These are phyloP conservation scores for Brenthis ino DNA, from an alignment of 2,888 invertebrate species.

Conservation along the genomic window DNA sequence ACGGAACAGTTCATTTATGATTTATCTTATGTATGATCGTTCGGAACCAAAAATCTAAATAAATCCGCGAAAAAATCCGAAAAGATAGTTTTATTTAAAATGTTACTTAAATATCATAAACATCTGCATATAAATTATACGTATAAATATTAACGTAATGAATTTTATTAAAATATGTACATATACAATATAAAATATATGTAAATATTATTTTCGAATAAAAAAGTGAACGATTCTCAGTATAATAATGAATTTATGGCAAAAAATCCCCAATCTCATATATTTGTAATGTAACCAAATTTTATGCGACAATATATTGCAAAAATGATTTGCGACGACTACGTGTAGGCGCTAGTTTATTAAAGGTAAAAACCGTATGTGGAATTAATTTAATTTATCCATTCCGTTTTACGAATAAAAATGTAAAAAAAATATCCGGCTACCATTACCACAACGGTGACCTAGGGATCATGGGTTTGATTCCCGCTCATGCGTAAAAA, in stretches of 20 bases:
- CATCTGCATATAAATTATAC: too few species aligned
- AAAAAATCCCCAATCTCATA: slow-evolving; percentile 17
- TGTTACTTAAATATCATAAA: too few species aligned
- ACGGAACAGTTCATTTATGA: too few species aligned
- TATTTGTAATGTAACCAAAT: slow-evolving; percentile 21
- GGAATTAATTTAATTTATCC: slow-evolving; percentile 39
- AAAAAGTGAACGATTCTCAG: background rate
- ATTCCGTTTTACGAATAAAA: slow-evolving; percentile 27
- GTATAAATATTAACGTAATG: too few species aligned
- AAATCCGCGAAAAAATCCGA: too few species aligned
- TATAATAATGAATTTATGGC: slow-evolving; percentile 16
- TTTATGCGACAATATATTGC: slow-evolving; percentile 14
- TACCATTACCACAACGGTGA: background rate
- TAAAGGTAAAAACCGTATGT: slow-evolving; percentile 32
- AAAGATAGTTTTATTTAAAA: too few species aligned
- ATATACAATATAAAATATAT: background rate
- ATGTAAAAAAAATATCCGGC: slow-evolving; percentile 21
- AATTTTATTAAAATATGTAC: too few species aligned
- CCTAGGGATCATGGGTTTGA: background rate
- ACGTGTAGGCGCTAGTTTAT: slow-evolving; percentile 22
- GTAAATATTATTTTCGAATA: slow-evolving; percentile 6
- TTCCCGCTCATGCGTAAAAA: background rate
- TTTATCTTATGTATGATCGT: too few species aligned
- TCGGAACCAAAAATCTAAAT: too few species aligned
- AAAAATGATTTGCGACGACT: slow-evolving; percentile 8